Evolutionary conservation across 2,113 vertebrate species (phyloP).

Genomic region (Ahaetulla prasina): DNA sequence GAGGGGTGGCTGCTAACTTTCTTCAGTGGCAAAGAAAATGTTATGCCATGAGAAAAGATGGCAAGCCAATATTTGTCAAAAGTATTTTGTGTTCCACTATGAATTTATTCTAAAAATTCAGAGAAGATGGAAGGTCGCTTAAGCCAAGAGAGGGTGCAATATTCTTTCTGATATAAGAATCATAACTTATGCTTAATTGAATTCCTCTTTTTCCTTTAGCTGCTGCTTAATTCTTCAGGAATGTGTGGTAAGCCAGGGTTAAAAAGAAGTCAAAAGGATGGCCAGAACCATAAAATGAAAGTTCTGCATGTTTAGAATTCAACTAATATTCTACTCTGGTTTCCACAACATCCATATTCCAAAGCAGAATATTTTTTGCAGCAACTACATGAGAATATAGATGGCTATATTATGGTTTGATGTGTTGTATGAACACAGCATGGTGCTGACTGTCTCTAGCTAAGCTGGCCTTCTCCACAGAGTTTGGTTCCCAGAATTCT

Average conservation of each 20-base stretch:
- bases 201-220: conserved; percentile 56
- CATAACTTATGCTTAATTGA: conserved; percentile 30
- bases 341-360: background rate
- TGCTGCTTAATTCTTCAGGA: conserved; percentile 59
- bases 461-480: background rate
- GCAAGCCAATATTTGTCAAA: background rate
- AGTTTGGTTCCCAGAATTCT: background rate
- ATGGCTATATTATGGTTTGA: background rate
- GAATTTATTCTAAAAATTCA: background rate
- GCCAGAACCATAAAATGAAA: background rate
- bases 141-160: conserved; percentile 20
- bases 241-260: conserved; percentile 36
- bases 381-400: background rate
- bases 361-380: background rate
- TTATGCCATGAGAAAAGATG: background rate
- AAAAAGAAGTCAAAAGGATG: background rate
- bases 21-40: background rate
- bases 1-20: too few relatives aligned
- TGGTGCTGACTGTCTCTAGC: background rate
- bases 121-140: conserved; percentile 22
- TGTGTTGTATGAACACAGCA: background rate
- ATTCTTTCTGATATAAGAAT: conserved; percentile 36
- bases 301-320: background rate
- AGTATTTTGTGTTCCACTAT: background rate
- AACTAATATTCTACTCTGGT: background rate